Base-by-base conservation (phyloP, 2,113 vertebrate genomes). In the Megaceryle maxima region DNA sequence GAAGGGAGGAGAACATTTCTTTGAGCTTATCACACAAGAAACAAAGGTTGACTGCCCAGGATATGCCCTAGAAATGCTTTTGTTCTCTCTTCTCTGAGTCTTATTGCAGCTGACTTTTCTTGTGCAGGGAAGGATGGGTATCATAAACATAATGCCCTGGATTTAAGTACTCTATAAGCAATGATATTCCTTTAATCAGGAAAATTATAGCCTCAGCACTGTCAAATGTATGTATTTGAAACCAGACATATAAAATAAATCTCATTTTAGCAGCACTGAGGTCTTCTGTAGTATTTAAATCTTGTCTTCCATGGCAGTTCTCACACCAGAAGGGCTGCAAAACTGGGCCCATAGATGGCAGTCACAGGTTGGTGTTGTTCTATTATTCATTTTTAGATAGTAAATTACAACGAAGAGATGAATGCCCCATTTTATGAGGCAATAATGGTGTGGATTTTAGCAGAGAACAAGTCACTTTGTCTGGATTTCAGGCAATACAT, bases 351-450 rank as follows among this genome's bases (percentile, higher is more conserved):
- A 31, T 22, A 9, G 41, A 68, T 7, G 6, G 48, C 78, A 87
- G 41, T 44, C 87, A 63, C 46, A 85, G 43, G 53, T 28, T 76
- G 43, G 31, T 81, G 64, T 37, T 94, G 21, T 81, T 83, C 56
- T 57, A 89, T 95, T 83, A 96, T 53, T 96, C 60, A 93, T 83
- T 92, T 91, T 76, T 29, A 91, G 64, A 59, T 56, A 89, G 84
- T 94, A 96, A 97, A 97, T 95, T 92, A 81, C 31, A 76, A 16
- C 29, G 60, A 73, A 83, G 64, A 93, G 72, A 93, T 41, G 82
- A 95, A 87, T 87, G 75, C 31, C 68, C 53, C 46, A 44, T 81
- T 96, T 96, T 91, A 95, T 80, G 53, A 76, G 50, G 64, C 74
- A 94, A 48, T 93, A 96, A 87, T 57, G 70, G 84, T 72, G 72